These are phyloP conservation scores for Diplodus sargus DNA, from an alignment of 2,797 vertebrate species.

Conservation along the genomic window DNA sequence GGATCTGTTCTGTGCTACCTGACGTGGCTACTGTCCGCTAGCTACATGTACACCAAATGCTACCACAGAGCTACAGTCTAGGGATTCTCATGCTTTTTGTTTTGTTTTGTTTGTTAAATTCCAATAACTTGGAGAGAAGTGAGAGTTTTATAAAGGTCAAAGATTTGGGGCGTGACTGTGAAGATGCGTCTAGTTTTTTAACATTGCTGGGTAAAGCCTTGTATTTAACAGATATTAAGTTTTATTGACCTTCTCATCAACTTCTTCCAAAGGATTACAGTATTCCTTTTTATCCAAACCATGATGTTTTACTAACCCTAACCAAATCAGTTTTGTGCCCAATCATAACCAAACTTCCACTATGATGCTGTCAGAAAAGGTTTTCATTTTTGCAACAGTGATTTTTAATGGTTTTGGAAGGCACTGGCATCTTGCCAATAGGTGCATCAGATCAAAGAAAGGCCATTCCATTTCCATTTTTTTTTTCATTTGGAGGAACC, in stretches of 20 bases:
- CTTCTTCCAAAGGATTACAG: background rate
- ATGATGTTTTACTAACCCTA: background rate
- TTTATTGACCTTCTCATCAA: background rate
- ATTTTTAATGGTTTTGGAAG: background rate
- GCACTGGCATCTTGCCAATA: background rate
- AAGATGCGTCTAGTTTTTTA: background rate
- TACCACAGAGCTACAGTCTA: too few species aligned
- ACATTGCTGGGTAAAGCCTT: background rate
- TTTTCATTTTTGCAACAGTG: background rate
- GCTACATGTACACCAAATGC: too few species aligned
- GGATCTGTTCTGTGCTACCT: too few species aligned
- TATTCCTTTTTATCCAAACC: background rate
- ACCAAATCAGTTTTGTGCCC: background rate
- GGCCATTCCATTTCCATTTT: background rate
- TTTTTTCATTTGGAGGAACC: background rate
- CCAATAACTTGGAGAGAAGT: background rate
- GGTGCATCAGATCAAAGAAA: too few species aligned
- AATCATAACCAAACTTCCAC: background rate
- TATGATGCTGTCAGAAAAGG: background rate
- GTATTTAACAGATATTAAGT: background rate
- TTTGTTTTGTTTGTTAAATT: too few species aligned
- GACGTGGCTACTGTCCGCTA: too few species aligned
- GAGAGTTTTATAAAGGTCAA: background rate
- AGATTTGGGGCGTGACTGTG: background rate
- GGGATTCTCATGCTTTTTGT: too few species aligned